phyloP scores from a whole-genome alignment of 2,888 invertebrate genomes.

The Galeopsomyia nigrocyanea region DNA sequence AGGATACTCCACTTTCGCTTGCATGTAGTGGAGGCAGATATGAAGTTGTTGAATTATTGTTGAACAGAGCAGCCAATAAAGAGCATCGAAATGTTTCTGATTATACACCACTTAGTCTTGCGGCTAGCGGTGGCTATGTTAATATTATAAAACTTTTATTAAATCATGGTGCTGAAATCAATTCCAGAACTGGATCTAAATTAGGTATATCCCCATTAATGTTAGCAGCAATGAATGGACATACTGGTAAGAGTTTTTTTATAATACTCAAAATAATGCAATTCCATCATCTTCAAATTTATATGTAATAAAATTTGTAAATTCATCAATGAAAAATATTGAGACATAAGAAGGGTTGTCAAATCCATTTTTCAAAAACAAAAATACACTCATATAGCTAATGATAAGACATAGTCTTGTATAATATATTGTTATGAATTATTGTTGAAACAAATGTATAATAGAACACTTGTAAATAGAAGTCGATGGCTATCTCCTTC shows the following conservation, averaged over 20 bases:
- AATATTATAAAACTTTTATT: constrained; percentile 96
- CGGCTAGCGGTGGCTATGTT: constrained; percentile 98
- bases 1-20: constrained; percentile 97
- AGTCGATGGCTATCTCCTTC: too few relatives aligned
- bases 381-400: too few relatives aligned
- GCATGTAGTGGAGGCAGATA: constrained; percentile 98
- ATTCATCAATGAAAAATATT: too few relatives aligned
- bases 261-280: too few relatives aligned
- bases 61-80: constrained; percentile 93
- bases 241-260: constrained; percentile 72
- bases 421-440: too few relatives aligned
- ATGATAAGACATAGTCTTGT: too few relatives aligned
- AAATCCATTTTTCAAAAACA: too few relatives aligned
- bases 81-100: constrained; percentile 99
- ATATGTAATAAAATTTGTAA: too few relatives aligned
- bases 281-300: too few relatives aligned
- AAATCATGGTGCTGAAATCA: constrained; percentile 97
- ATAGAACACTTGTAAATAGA: too few relatives aligned
- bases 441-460: too few relatives aligned
- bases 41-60: constrained; percentile 93
- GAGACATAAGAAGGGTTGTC: too few relatives aligned
- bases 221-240: constrained; percentile 99
- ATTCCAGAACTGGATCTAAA: constrained; percentile 96
- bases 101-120: constrained; percentile 98
- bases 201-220: constrained; percentile 98